phyloP scores from a whole-genome alignment of 2,797 vertebrate species.

The Protonibea diacanthus region DNA sequence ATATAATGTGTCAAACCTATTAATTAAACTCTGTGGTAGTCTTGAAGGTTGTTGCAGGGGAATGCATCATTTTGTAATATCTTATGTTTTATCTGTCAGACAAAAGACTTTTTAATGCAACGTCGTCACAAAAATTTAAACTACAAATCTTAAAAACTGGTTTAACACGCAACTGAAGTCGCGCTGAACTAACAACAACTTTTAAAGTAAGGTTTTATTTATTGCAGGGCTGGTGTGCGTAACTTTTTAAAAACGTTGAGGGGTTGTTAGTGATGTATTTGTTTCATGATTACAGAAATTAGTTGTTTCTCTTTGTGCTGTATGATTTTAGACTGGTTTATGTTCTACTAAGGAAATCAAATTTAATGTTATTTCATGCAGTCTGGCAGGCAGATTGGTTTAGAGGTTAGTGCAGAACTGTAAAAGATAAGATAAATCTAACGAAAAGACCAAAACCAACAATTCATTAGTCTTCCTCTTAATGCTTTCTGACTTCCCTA shows the following conservation, averaged over 20 bases:
- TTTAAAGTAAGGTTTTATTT: neutral
- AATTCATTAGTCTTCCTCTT: neutral
- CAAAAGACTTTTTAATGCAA: neutral
- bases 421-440: constrained; percentile 2
- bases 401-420: neutral
- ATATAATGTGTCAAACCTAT: no score
- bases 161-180: neutral
- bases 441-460: constrained; percentile 11
- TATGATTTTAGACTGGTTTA: neutral
- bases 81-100: neutral
- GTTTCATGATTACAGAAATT: neutral
- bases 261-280: neutral
- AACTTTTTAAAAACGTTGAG: neutral
- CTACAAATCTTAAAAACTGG: neutral
- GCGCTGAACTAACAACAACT: neutral
- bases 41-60: neutral
- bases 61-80: neutral
- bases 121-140: neutral
- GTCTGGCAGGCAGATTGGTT: constrained; percentile 16
- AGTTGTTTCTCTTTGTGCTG: neutral
- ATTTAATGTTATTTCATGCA: neutral
- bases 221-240: neutral
- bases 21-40: no score
- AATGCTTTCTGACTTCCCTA: neutral
- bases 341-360: neutral